Evolutionary conservation across 2,888 invertebrate genomes (phyloP).

Genomic region (Pachliopta kotzebuea): DNA sequence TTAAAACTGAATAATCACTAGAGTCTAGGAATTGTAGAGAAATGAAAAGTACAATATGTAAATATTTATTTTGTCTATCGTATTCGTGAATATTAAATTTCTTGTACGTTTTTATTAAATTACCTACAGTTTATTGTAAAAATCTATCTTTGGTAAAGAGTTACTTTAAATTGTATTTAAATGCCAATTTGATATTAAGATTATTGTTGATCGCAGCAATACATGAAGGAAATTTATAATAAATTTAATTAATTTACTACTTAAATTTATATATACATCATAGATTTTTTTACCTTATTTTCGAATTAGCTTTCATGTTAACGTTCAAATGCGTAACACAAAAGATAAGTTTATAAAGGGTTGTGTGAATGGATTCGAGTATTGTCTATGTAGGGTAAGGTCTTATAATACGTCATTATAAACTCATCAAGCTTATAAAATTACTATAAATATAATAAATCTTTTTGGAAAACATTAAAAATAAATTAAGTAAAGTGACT

Average conservation of each 20-base stretch:
- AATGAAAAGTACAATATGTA: neutral
- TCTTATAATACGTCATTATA: conserved; percentile 1
- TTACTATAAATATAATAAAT: neutral
- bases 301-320: neutral
- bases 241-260: too few relatives aligned
- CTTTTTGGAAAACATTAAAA: neutral
- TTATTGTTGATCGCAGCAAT: too few relatives aligned
- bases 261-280: too few relatives aligned
- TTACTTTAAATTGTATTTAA: too few relatives aligned
- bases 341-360: conserved; percentile 2
- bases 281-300: neutral
- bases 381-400: conserved; percentile 1
- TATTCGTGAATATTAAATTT: neutral
- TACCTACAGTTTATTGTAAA: too few relatives aligned
- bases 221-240: too few relatives aligned
- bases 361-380: neutral
- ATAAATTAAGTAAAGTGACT: neutral
- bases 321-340: neutral
- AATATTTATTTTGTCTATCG: neutral
- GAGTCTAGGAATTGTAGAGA: neutral
- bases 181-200: too few relatives aligned
- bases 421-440: neutral
- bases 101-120: neutral
- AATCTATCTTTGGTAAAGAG: too few relatives aligned
- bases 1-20: conserved; percentile 1